These are phyloP conservation scores for Caracal caracal DNA, from an alignment of 2,113 vertebrate species.

Conservation along the genomic window DNA sequence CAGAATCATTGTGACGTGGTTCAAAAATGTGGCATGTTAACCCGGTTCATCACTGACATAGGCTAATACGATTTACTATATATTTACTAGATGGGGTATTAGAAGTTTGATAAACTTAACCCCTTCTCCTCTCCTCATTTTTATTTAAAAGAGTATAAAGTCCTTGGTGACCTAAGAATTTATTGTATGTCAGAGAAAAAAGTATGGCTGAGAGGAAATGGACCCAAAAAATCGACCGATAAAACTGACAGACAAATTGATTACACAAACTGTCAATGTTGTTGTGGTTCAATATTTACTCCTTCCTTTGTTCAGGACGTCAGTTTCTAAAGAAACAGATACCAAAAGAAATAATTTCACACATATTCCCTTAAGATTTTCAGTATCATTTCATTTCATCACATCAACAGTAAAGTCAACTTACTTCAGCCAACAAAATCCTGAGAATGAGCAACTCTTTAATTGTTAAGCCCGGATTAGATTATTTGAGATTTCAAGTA, in stretches of 20 bases:
- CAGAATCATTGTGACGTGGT: neutral
- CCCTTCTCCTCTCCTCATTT: neutral
- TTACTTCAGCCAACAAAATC: neutral
- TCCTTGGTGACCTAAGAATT: neutral
- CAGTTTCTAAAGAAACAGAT: neutral
- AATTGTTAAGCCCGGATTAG: neutral
- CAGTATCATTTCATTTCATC: neutral
- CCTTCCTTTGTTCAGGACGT: neutral
- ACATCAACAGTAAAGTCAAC: neutral
- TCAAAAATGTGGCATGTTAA: neutral
- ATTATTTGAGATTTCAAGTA: neutral
- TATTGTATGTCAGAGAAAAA: neutral
- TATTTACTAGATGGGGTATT: neutral
- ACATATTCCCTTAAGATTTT: neutral
- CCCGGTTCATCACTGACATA: neutral
- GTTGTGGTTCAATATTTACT: neutral
- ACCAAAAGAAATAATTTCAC: constrained; percentile 10
- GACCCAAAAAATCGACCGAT: neutral
- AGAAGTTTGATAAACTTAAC: neutral
- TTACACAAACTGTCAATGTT: neutral
- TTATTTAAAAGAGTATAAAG: neutral
- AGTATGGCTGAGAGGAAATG: neutral
- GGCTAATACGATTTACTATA: neutral
- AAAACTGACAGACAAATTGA: neutral
- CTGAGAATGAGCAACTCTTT: neutral